Evolutionary conservation across 2,888 invertebrate species (phyloP).

Genomic region (Chrysotoxum bicinctum): DNA sequence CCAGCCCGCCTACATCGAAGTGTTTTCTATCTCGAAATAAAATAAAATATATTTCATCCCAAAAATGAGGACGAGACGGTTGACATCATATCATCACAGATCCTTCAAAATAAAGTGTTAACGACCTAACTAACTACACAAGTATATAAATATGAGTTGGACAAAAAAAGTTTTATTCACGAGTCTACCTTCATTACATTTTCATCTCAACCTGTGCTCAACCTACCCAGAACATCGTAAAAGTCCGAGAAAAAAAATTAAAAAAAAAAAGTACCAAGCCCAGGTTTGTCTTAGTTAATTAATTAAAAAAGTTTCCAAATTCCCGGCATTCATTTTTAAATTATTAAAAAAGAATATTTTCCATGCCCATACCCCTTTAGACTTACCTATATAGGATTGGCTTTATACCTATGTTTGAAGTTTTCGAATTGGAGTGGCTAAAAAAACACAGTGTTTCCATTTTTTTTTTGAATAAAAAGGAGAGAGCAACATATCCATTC

Average conservation of each 20-base stretch:
- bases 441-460: constrained; percentile 30
- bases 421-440: constrained; percentile 6
- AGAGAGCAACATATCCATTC: constrained; percentile 8
- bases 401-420: background rate
- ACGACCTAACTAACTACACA: constrained; percentile 39
- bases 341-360: constrained; percentile 60
- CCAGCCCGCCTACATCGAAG: background rate
- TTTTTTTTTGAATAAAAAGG: background rate
- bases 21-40: constrained; percentile 19
- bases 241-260: constrained; percentile 9
- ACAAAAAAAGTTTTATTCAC: constrained; percentile 28
- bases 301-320: constrained; percentile 71
- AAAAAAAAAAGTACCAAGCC: constrained; percentile 32
- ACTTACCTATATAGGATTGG: background rate
- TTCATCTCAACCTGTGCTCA: constrained; percentile 32
- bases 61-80: background rate
- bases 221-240: constrained; percentile 31
- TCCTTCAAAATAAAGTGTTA: constrained; percentile 38
- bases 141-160: background rate
- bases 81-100: constrained; percentile 32
- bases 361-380: background rate
- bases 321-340: constrained; percentile 64
- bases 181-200: constrained; percentile 44
- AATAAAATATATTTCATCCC: constrained; percentile 48
- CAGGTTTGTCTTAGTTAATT: constrained; percentile 68